Base-by-base conservation (phyloP, 1,140 invertebrate species). In the Pararge aegeria region DNA sequence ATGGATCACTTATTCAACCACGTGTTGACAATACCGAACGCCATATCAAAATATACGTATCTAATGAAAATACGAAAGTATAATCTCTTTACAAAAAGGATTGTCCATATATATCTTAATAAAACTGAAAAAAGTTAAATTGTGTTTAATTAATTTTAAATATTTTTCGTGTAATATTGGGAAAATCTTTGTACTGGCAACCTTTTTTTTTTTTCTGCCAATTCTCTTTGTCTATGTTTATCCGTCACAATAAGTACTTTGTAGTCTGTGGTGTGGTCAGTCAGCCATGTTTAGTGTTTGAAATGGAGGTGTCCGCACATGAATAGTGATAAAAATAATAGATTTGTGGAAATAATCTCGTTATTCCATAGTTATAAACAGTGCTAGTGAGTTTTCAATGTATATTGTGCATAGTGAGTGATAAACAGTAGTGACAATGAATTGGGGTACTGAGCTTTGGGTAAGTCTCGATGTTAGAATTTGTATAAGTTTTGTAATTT, bases 261-360 rank as follows among this genome's bases (percentile, higher is more conserved):
- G 61, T 72, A 61, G 62, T 77, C 62, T 65, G 50, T 68, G 63
- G 56, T 58, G 59, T 69, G 61, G 64, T 78, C 78, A 83, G 84
- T 87, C 84, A 83, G 86, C 86, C 86, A 89, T 89, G 84, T 89
- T 89, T 86, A 77, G 82, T 87, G 84, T 87, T 83, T 78, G 78
- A 86, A 83, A 81, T 83, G 80, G 83, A 86, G 83, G 77, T 85
- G 67, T 56, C 60, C 67, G 48, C 66, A 64, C 53, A 42, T 70
- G 34, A 56, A 48, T 61, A 77, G 80, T 85, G 82, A 76, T 75
- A 72, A 78, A 79, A 79, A 79, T 69, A 76, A 68, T 70, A 72
- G 68, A 74, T 49, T 72, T 76, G 84, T 84, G 80, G 57, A 73
- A 72, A 68, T 75, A 78, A 68, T 75, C 68, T 64, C 50, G 58